Base-by-base conservation (phyloP, 1,140 invertebrate genomes). In the Anadara kagoshimensis region DNA sequence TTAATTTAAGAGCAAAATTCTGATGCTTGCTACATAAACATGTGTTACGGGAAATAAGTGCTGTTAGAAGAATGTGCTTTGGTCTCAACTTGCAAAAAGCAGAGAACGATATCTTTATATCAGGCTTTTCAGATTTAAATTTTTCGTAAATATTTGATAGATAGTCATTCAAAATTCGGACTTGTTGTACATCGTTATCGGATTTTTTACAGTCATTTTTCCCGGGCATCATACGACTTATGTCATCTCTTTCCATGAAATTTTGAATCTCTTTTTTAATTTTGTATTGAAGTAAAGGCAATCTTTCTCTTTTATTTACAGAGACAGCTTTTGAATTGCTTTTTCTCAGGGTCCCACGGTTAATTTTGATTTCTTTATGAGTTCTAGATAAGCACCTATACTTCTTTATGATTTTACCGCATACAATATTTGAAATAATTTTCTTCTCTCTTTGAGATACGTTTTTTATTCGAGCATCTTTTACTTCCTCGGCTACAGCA, bases 21-120 rank as follows among this genome's bases (percentile, higher is more conserved):
- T 75, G 63, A 53, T 75, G 73, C 51, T 44, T 75, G 14, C 45
- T 73, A 20, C 69, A 76, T 7, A 76, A 36, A 51, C 75, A 76
- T 18, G 43, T 76, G 22, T 53, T 67, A 41, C 69, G 8, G 16
- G 75, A 61, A n/a, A 65, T 64, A 20, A 65, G 56, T 29, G 54
- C 20, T 29, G 62, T 70, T 36, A 59, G 51, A 26, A 51, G 36
- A 44, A 76, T 63, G 26, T 61, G 22, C 3, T 54, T 72, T 53
- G 62, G 74, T 14, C 68, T 29, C 18, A 57, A 20, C 10, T 54
- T 59, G 43, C 56, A 73, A 49, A 76, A 73, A 57, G 63, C 11
- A 8, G 68, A 57, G 0, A 71, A 36, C 7, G 57, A 63, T 36
- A 76, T 26, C 49, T 49, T 67, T n/a, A 51, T 26, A 7, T 49